phyloP scores from a whole-genome alignment of 2,113 vertebrate genomes.

The Ictalurus furcatus region DNA sequence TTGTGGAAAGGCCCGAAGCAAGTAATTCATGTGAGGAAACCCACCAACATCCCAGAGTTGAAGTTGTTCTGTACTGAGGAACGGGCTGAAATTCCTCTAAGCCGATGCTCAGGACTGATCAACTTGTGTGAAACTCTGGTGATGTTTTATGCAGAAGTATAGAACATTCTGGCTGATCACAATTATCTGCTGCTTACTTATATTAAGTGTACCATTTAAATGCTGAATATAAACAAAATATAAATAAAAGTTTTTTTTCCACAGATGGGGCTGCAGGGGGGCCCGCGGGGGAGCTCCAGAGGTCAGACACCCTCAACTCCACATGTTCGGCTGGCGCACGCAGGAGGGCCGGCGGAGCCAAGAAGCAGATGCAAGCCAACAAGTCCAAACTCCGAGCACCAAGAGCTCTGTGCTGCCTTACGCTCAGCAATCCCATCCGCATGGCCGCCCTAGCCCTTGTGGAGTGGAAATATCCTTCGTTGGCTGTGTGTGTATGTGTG shows the following conservation, averaged over 20 bases:
- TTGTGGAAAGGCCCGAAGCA: no score
- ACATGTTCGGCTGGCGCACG: constrained; percentile 66
- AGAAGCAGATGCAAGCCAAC: constrained; percentile 84
- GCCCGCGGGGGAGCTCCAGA: constrained; percentile 21
- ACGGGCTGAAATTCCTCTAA: no score
- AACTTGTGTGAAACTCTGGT: no score
- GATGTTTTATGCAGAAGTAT: no score
- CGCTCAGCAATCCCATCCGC: constrained; percentile 87
- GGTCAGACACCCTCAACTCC: constrained; percentile 69
- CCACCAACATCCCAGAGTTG: no score
- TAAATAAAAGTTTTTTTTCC: not conserved
- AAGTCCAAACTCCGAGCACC: constrained; percentile 83
- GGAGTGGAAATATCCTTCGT: constrained; percentile 90
- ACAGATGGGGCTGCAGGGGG: constrained; percentile 39
- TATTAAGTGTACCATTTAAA: not conserved
- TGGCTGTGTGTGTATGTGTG: not conserved
- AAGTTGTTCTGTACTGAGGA: no score
- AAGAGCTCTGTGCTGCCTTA: constrained; percentile 88
- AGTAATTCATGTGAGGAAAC: no score
- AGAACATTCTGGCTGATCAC: no score
- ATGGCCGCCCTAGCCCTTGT: constrained; percentile 86
- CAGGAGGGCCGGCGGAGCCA: constrained; percentile 78
- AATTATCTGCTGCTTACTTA: no score
- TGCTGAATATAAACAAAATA: not conserved
- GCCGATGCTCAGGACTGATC: no score